Conservation (phyloP, 2,888 invertebrate genomes). For the Ametastegia equiseti region DNA sequence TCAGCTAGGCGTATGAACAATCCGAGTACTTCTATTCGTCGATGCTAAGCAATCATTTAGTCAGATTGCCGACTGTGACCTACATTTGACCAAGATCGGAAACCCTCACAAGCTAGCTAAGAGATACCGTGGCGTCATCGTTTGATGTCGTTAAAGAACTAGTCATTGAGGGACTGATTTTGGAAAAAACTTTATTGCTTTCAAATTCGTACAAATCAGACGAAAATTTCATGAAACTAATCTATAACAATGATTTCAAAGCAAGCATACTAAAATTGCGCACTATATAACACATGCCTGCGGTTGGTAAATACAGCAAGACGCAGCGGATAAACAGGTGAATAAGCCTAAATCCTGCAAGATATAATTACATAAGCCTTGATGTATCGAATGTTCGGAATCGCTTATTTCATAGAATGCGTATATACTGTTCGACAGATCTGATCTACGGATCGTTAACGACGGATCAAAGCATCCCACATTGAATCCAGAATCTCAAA, state of each 20-base stretch:
- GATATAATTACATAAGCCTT: constrained; percentile 1
- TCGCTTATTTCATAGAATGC: background rate
- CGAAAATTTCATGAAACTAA: background rate
- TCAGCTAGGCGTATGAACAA: background rate
- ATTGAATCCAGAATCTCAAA: background rate
- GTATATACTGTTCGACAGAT: background rate
- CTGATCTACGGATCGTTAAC: background rate
- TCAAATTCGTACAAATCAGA: background rate
- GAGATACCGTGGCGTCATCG: background rate
- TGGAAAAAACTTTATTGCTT: background rate
- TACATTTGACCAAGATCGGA: background rate
- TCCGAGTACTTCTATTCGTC: background rate
- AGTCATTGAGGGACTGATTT: background rate
- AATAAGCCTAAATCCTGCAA: background rate
- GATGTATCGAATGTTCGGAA: background rate
- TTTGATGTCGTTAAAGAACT: background rate
- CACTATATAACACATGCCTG: background rate
- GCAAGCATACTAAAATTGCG: background rate
- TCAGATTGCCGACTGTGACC: too few species aligned
- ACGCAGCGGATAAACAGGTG: background rate
- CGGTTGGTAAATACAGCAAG: background rate
- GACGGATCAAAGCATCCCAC: background rate
- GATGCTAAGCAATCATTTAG: background rate
- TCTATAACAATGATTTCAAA: background rate
- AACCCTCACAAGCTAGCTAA: background rate